phyloP scores from a whole-genome alignment of 2,113 vertebrate genomes.

The Syrrhaptes paradoxus region DNA sequence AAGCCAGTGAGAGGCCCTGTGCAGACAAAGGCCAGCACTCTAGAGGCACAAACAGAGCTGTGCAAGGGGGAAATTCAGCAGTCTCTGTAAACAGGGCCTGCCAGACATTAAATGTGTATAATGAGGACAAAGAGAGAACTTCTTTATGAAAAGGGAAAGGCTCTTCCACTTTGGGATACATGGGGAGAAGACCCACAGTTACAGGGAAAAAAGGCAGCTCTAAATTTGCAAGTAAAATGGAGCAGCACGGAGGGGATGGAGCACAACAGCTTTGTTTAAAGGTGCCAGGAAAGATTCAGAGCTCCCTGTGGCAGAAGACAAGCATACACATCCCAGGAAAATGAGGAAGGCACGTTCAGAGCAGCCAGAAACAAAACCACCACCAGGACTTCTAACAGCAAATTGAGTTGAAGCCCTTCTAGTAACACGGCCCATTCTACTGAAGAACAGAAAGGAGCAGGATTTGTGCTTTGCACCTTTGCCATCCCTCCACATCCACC shows the following conservation, averaged over 20 bases:
- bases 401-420: background rate
- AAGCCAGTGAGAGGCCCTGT: background rate
- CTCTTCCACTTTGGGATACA: background rate
- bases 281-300: background rate
- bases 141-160: background rate
- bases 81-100: background rate
- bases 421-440: background rate
- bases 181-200: background rate
- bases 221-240: background rate
- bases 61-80: background rate
- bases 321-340: background rate
- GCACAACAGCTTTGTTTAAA: background rate
- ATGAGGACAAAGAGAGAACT: background rate
- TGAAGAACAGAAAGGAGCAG: background rate
- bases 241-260: background rate
- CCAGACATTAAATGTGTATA: background rate
- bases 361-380: background rate
- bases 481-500: background rate
- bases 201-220: background rate
- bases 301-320: background rate
- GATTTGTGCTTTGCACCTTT: fast-evolving
- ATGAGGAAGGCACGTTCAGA: background rate
- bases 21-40: background rate
- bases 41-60: background rate
- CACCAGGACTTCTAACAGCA: fast-evolving